Percentiles rank a stretch among this genome's conserved stretches.
phyloP scores from a whole-genome alignment of 2,113 vertebrate genomes.

The Myodes glareolus region DNA sequence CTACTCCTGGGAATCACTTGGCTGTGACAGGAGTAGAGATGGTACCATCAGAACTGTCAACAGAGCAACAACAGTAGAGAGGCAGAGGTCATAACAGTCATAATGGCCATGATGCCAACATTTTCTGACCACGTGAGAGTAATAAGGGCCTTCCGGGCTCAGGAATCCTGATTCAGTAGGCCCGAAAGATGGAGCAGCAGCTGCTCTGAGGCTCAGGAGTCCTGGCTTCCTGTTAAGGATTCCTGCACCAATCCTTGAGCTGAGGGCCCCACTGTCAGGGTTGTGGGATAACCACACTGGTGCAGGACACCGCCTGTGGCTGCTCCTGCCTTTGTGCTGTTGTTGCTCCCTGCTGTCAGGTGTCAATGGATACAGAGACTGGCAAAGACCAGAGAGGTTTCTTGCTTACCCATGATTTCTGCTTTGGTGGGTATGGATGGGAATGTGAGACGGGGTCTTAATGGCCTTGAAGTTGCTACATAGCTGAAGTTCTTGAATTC shows the following conservation, averaged over 20 bases:
- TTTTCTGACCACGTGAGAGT: neutral
- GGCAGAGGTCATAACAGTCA: neutral
- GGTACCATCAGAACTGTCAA: neutral
- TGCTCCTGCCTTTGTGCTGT: neutral
- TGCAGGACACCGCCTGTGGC: neutral
- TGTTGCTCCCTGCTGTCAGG: neutral
- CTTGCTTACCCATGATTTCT: neutral
- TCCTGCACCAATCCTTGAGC: neutral
- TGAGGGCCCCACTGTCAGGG: neutral
- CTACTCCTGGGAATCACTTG: neutral
- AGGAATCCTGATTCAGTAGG: neutral
- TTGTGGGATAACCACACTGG: too few species aligned
- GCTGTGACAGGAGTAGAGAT: neutral
- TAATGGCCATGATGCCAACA: too few species aligned
- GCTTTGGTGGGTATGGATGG: neutral
- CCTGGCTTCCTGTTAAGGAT: neutral
- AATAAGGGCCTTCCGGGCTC: neutral
- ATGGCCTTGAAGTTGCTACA: neutral
- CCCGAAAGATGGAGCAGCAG: neutral
- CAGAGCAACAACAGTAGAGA: neutral
- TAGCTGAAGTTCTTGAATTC: neutral
- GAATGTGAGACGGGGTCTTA: neutral
- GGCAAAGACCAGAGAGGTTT: neutral
- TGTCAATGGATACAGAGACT: neutral
- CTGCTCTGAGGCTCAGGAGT: neutral